Conservation (phyloP, 2,797 vertebrate species). For the Sebastes trivittatus region DNA sequence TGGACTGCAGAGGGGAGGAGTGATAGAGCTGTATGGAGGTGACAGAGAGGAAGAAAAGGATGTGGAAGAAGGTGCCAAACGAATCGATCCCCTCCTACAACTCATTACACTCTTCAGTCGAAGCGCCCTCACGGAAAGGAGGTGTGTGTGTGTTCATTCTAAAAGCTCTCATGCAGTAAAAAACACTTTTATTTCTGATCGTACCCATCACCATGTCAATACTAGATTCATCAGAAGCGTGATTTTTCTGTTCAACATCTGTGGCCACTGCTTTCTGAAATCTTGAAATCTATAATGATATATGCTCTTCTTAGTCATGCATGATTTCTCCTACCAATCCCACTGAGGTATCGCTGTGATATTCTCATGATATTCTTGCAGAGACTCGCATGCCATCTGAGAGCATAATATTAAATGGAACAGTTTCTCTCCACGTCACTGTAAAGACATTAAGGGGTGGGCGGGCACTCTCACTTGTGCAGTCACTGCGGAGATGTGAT, state of each 20-base stretch:
- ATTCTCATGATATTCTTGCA: neutral
- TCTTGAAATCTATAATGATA: neutral
- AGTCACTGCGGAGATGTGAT: slow-evolving; percentile 9
- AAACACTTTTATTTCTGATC: slow-evolving; percentile 32
- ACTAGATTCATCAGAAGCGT: neutral
- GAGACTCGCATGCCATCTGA: neutral
- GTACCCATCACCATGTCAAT: slow-evolving; percentile 14
- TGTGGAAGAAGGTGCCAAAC: slow-evolving; percentile 80
- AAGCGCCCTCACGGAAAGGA: slow-evolving; percentile 90
- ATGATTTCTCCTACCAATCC: neutral
- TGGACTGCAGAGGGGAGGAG: slow-evolving; percentile 69
- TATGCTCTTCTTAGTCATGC: neutral
- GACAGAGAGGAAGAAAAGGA: slow-evolving; percentile 74
- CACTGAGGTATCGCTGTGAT: neutral
- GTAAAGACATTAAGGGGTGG: neutral
- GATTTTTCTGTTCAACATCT: neutral
- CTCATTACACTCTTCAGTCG: slow-evolving; percentile 94
- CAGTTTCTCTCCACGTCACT: neutral
- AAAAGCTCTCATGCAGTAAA: slow-evolving; percentile 25
- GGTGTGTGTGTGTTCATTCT: slow-evolving; percentile 77
- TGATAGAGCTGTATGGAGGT: slow-evolving; percentile 48
- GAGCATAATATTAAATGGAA: neutral
- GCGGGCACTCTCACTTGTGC: neutral
- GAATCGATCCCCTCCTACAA: slow-evolving; percentile 92
- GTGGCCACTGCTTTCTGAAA: slow-evolving; percentile 12